Conservation (phyloP, 37 sponge, comb jelly and placozoan species). For the Lycopodina hypogea region DNA sequence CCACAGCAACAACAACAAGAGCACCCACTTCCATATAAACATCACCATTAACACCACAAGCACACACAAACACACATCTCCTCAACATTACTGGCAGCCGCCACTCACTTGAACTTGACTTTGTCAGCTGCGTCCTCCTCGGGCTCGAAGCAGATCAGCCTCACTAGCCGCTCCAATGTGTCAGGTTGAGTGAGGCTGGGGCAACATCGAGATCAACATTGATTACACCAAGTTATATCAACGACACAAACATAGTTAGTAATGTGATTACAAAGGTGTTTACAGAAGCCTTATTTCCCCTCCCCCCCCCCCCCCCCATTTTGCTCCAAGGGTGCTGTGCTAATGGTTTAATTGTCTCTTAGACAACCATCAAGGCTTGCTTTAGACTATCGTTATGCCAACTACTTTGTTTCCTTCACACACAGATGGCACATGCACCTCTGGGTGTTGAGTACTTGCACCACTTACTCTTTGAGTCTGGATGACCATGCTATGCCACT, state of each 20-base stretch:
- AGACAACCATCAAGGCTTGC: too few species aligned
- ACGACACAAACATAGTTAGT: background rate
- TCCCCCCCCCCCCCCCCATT: too few species aligned
- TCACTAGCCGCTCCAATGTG: slow-evolving; percentile 64
- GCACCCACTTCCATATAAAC: background rate
- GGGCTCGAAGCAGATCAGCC: slow-evolving; percentile 50
- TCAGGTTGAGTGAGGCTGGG: slow-evolving; percentile 54
- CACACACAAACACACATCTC: background rate
- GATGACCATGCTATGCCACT: too few species aligned
- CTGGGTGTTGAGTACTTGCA: too few species aligned
- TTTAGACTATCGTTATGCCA: too few species aligned
- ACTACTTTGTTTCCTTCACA: too few species aligned
- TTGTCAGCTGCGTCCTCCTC: slow-evolving; percentile 53
- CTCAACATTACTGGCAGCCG: too few species aligned
- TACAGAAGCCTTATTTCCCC: background rate
- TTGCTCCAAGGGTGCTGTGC: too few species aligned
- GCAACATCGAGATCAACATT: background rate
- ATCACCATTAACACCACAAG: background rate
- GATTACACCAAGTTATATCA: background rate
- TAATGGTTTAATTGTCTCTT: too few species aligned
- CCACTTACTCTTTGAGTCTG: too few species aligned
- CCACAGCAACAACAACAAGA: too few species aligned
- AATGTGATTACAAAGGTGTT: background rate
- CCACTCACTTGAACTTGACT: slow-evolving; percentile 70
- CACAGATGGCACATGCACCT: too few species aligned